Base-by-base conservation (phyloP, 2,113 vertebrate genomes). In the Bubo blakistoni region DNA sequence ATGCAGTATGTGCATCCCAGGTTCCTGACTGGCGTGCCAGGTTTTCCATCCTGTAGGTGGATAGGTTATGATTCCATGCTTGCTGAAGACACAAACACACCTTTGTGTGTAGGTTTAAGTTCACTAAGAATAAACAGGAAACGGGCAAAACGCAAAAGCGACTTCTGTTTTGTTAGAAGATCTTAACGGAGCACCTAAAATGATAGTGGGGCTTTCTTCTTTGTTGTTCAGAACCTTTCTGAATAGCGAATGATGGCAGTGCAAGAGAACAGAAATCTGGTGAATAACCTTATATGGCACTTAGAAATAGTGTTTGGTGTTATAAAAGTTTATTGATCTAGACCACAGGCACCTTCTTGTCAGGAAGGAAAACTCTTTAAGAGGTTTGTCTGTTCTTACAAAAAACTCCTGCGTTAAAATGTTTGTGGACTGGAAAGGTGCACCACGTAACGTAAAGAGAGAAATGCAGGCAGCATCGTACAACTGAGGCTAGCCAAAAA, bases 101-200 rank as follows among this genome's bases (percentile, higher is more conserved):
- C 5, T 13, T 13, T 66, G 34, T 14, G 34, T 36, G 26, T 63
- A 61, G 82, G 67, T 81, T 92, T 49, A 67, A 67, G 40, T 74
- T 96, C 38, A 2, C 47, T 8, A 12, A 81, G 82, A 79, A 94
- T 85, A 90, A 93, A 81, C 93, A 90, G 95, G 93, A 96, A 97
- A 72, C 71, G 19, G 66, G 29, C 10, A 57, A 72, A 85, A 91
- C 57, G 82, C 19, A 25, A 47, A 72, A 92, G 29, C 82, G 89
- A 70, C 54, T 96, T 84, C 49, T 59, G 18, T 91, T 88, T 85
- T 55, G 61, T 91, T 49, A 30, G 29, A 62, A 38, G 26, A 22
- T 76, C 51, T 63, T 58, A 65, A 18, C 9, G 11, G 40, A 58
- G 5, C 38, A 4, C 40, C 21, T 47, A 11, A 11, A 49, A 55